Evolutionary conservation across 2,797 vertebrate genomes (phyloP).

Genomic region (Poecile montanus): DNA sequence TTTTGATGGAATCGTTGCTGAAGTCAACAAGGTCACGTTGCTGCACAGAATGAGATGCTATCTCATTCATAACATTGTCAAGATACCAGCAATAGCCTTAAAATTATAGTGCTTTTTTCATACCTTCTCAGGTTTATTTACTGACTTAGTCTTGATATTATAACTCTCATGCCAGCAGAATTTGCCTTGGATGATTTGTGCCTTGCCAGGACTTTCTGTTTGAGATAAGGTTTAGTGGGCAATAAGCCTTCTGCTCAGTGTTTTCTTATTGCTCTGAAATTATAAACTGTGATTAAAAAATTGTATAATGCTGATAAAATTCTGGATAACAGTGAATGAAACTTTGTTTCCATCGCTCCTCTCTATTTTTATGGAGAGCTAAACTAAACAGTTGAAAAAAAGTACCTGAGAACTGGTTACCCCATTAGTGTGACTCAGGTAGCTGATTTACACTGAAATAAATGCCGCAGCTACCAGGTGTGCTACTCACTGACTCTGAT

Average conservation of each 20-base stretch:
- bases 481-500: not conserved
- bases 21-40: not conserved
- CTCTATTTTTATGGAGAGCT: not conserved
- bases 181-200: not conserved
- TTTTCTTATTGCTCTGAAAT: not conserved
- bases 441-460: not conserved
- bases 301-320: not conserved
- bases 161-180: not conserved
- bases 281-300: not conserved
- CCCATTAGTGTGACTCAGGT: not conserved
- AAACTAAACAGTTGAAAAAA: not conserved
- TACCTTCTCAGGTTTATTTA: not conserved
- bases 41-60: not conserved
- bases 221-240: not conserved
- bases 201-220: not conserved
- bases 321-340: not conserved
- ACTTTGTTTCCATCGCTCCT: not conserved
- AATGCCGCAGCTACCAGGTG: not conserved
- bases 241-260: not conserved
- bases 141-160: not conserved
- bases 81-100: not conserved
- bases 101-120: not conserved
- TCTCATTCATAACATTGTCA: not conserved
- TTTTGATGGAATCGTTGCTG: not conserved
- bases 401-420: not conserved